Evolutionary conservation across 1,140 invertebrate genomes (phyloP).

Genomic region (Euwallacea fornicatus): DNA sequence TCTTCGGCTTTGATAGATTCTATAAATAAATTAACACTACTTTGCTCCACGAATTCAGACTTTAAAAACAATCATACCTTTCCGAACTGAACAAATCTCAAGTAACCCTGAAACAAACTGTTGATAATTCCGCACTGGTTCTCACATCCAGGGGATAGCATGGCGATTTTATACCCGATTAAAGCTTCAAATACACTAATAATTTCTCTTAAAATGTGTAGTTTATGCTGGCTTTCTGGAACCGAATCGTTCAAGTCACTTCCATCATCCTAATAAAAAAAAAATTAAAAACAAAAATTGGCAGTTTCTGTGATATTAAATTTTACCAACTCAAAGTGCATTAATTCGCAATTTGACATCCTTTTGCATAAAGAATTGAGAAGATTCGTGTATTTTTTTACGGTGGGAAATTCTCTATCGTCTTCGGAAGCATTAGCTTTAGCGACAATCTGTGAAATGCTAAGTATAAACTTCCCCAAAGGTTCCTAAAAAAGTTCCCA

Average conservation of each 20-base stretch:
- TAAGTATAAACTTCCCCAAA: slow-evolving; percentile 49
- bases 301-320: neutral
- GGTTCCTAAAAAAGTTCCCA: slow-evolving; percentile 47
- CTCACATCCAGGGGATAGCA: slow-evolving; percentile 49
- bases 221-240: slow-evolving; percentile 55
- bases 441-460: slow-evolving; percentile 44
- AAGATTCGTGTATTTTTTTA: slow-evolving; percentile 41
- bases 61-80: slow-evolving; percentile 49
- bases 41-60: neutral
- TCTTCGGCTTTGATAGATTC: slow-evolving; percentile 48
- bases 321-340: slow-evolving; percentile 55
- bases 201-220: slow-evolving; percentile 54
- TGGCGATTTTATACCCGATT: slow-evolving; percentile 57
- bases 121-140: slow-evolving; percentile 52
- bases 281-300: neutral
- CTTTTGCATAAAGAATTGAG: slow-evolving; percentile 45
- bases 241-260: slow-evolving; percentile 54
- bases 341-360: slow-evolving; percentile 50
- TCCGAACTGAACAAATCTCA: slow-evolving; percentile 53
- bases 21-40: no score
- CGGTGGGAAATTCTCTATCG: slow-evolving; percentile 36
- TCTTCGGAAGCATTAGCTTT: slow-evolving; percentile 44
- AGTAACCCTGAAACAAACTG: slow-evolving; percentile 55
- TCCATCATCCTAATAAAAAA: slow-evolving; percentile 53
- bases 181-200: slow-evolving; percentile 57